These are phyloP conservation scores for Pterobdella sp. DNA, from an alignment of 2,888 invertebrate species.

Conservation along the genomic window DNA sequence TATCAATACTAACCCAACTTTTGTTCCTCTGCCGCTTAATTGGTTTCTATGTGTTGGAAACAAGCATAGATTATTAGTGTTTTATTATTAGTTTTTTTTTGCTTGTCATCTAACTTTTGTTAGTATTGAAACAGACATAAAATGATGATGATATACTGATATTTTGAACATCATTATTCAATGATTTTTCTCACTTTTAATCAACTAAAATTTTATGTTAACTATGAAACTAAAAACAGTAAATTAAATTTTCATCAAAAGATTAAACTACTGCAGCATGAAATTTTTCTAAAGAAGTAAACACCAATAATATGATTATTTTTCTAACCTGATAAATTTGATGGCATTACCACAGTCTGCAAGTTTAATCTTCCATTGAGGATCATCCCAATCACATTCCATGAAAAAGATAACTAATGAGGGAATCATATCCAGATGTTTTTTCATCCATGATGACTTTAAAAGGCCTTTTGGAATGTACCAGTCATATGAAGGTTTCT, in stretches of 20 bases:
- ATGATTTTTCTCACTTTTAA: no score
- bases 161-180: not conserved
- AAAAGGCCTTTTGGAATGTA: slow-evolving; percentile 76
- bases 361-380: slow-evolving; percentile 85
- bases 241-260: not conserved
- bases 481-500: slow-evolving; percentile 85
- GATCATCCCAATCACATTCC: slow-evolving; percentile 94
- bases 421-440: slow-evolving; percentile 80
- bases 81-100: no score
- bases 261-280: not conserved
- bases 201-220: no score
- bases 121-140: not conserved
- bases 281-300: not conserved
- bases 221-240: no score
- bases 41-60: slow-evolving; percentile 43
- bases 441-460: slow-evolving; percentile 88
- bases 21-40: slow-evolving; percentile 50
- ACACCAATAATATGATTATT: not conserved
- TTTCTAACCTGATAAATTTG: slow-evolving; percentile 58
- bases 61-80: not conserved
- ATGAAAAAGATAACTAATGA: slow-evolving; percentile 88
- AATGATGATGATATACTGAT: not conserved
- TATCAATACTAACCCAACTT: slow-evolving; percentile 78
- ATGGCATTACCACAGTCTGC: slow-evolving; percentile 84
- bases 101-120: no score